phyloP scores from a whole-genome alignment of 2,888 invertebrate genomes.

The Oeneis ivallda region DNA sequence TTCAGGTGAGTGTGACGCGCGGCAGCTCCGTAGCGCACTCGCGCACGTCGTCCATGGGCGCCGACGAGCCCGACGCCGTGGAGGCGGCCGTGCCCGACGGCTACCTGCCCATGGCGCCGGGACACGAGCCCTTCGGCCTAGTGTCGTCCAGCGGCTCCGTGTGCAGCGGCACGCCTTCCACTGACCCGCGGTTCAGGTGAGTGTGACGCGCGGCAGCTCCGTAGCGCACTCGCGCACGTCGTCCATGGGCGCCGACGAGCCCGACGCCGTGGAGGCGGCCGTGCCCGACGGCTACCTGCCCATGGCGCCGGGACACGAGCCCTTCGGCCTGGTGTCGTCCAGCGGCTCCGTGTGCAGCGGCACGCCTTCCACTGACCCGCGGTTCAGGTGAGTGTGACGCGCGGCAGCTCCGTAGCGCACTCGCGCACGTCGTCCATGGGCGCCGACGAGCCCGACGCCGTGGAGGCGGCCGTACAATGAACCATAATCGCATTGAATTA shows the following conservation, averaged over 20 bases:
- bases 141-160: conserved; percentile 85
- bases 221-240: conserved; percentile 84
- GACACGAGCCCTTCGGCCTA: conserved; percentile 52
- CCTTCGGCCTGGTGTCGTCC: conserved; percentile 62
- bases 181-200: conserved; percentile 85
- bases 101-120: conserved; percentile 87
- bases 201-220: conserved; percentile 52
- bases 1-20: conserved; percentile 68
- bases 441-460: background rate
- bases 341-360: conserved; percentile 89
- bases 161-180: conserved; percentile 91
- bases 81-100: conserved; percentile 61
- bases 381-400: conserved; percentile 73
- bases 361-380: conserved; percentile 90
- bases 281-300: conserved; percentile 83
- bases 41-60: conserved; percentile 81
- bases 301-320: conserved; percentile 82
- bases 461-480: conserved; percentile 43
- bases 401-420: conserved; percentile 70
- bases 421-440: conserved; percentile 83
- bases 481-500: too few species aligned
- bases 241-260: conserved; percentile 60
- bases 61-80: background rate
- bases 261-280: conserved; percentile 27
- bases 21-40: conserved; percentile 79